Conservation (phyloP, 2,113 vertebrate species). For the Leucoraja erinaceus region DNA sequence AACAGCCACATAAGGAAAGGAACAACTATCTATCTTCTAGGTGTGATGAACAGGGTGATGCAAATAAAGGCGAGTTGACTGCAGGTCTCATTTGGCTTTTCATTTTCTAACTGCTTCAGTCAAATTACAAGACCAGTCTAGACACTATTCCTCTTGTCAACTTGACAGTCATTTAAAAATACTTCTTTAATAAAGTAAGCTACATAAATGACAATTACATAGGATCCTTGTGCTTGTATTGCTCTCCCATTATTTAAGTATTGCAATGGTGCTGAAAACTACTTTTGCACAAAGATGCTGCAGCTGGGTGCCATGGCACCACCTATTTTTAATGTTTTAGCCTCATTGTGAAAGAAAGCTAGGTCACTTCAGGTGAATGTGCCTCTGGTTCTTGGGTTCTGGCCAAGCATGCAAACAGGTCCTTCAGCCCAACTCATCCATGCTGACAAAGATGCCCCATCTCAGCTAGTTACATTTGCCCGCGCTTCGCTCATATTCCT, state of each 20-base stretch:
- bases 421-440: too few species aligned
- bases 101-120: slow-evolving; percentile 29
- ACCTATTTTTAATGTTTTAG: neutral
- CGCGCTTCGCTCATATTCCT: too few species aligned
- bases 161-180: slow-evolving; percentile 15
- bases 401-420: too few species aligned
- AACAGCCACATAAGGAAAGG: neutral
- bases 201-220: neutral
- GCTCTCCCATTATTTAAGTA: neutral
- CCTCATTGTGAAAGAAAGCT: neutral
- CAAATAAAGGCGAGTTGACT: neutral
- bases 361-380: neutral
- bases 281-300: neutral
- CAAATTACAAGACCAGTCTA: neutral
- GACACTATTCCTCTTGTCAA: neutral
- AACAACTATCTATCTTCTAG: too few species aligned
- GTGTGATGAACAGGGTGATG: neutral
- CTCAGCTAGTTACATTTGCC: too few species aligned
- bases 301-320: neutral
- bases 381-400: neutral
- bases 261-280: neutral
- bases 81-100: neutral
- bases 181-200: neutral
- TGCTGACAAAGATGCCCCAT: too few species aligned
- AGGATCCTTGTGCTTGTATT: neutral